Evolutionary conservation across 2,888 invertebrate genomes (phyloP), one percentile per base, ranked within the genome.

Genomic region (Cremastinae sp.): DNA sequence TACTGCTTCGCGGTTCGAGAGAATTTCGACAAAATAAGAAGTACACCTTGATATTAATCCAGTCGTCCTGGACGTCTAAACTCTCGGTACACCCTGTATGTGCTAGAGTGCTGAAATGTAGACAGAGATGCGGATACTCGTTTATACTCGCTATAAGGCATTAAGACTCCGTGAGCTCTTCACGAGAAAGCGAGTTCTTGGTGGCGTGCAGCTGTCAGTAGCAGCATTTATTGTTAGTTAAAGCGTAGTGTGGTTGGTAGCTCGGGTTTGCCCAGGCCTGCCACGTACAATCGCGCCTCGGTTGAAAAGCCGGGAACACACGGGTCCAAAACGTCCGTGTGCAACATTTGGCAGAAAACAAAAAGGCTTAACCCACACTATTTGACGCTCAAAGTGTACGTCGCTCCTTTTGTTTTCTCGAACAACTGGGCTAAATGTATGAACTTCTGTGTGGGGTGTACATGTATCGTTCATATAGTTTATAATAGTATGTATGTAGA

Each of bases 221-320:
- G 81, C 85, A 85, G 85, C 82, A 77, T 84, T 84, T 84, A 79
- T 77, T 79, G 79, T 77, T 79, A 83, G 81, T 84, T 82, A 81
- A 81, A 45, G 10, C 81, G 79, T 79, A 62, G 78, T 69, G 75
- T 69, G 75, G 78, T 77, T 72, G 20, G 41, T 41, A 56, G 70
- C 14, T 47, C 35, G 28, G n/a, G 55, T 65, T 77, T 66, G 43
- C 65, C 53, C 65, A 62, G 58, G 20, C 18, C 16, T 22, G 64
- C 53, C 39, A 45, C 45, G 51, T 14, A 55, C 61, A 28, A 43
- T 20, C 28, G 20, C 22, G 9, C 7, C n/a, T n/a, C n/a, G 18
- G 39, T n/a, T 2, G 22, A 14, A 47, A 10, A 55, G 10, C 41
- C 49, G 22, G 16, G 18, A 9, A 43, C 7, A 37, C 28, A 14